phyloP scores from a whole-genome alignment of 2,888 invertebrate genomes.

The Synanthedon tipuliformis region DNA sequence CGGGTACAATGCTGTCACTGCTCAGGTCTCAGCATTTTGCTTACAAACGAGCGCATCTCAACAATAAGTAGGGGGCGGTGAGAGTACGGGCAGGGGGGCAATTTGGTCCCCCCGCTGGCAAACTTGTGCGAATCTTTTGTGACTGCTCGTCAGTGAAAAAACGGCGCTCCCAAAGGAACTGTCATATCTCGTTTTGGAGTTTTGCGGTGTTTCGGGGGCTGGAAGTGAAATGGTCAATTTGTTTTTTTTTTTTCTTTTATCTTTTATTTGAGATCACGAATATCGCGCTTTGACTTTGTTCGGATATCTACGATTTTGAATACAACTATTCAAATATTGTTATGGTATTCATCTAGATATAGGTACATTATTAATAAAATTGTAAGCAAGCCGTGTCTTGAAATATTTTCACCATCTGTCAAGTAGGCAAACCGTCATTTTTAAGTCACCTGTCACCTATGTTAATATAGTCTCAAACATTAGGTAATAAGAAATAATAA shows the following conservation, averaged over 20 bases:
- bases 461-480: too few relatives aligned
- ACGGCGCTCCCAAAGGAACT: constrained; percentile 1
- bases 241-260: neutral
- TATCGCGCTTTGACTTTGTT: neutral
- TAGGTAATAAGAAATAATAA: too few relatives aligned
- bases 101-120: constrained; percentile 6
- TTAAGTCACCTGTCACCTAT: too few relatives aligned
- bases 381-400: too few relatives aligned
- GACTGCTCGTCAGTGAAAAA: constrained; percentile 3
- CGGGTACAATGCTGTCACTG: constrained; percentile 1
- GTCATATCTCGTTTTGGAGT: constrained; percentile 2
- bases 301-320: too few relatives aligned
- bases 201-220: neutral
- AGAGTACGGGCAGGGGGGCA: neutral
- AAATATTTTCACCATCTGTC: too few relatives aligned
- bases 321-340: too few relatives aligned
- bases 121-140: constrained; percentile 4
- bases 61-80: constrained; percentile 8
- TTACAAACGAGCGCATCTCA: constrained; percentile 11
- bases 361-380: too few relatives aligned
- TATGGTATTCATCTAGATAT: too few relatives aligned
- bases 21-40: constrained; percentile 8
- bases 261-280: neutral
- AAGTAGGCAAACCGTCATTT: too few relatives aligned
- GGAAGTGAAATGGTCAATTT: neutral